phyloP scores from a whole-genome alignment of 1,140 invertebrate species.

The Plectrocnemia conspersa region DNA sequence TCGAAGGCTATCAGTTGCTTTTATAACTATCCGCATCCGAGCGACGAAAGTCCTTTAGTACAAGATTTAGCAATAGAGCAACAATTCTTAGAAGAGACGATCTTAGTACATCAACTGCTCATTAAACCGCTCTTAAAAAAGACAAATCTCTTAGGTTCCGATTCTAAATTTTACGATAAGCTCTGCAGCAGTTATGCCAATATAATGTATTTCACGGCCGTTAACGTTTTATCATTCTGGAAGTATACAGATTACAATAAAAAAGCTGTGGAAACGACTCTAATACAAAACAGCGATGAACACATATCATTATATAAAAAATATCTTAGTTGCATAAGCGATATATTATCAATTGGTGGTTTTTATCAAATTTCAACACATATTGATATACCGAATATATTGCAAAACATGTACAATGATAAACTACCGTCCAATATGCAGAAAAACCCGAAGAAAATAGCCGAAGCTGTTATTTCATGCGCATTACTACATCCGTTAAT shows the following conservation, averaged over 20 bases:
- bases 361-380: conserved; percentile 62
- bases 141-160: conserved; percentile 49
- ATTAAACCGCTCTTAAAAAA: conserved; percentile 61
- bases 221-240: conserved; percentile 62
- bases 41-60: conserved; percentile 48
- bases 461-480: conserved; percentile 54
- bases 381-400: conserved; percentile 55
- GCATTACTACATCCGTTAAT: conserved; percentile 58
- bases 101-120: conserved; percentile 58
- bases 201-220: conserved; percentile 63
- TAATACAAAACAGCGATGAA: conserved; percentile 68
- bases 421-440: conserved; percentile 50
- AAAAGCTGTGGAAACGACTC: conserved; percentile 60
- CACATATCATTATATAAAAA: conserved; percentile 66
- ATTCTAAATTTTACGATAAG: conserved; percentile 59
- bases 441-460: conserved; percentile 55
- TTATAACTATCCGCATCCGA: conserved; percentile 43
- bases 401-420: conserved; percentile 58
- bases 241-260: conserved; percentile 61
- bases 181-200: conserved; percentile 64
- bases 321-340: conserved; percentile 69
- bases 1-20: conserved; percentile 47
- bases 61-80: conserved; percentile 60
- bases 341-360: conserved; percentile 68
- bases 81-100: conserved; percentile 64